Evolutionary conservation across 2,797 vertebrate species (phyloP).

Genomic region (Pelobates cultripes): DNA sequence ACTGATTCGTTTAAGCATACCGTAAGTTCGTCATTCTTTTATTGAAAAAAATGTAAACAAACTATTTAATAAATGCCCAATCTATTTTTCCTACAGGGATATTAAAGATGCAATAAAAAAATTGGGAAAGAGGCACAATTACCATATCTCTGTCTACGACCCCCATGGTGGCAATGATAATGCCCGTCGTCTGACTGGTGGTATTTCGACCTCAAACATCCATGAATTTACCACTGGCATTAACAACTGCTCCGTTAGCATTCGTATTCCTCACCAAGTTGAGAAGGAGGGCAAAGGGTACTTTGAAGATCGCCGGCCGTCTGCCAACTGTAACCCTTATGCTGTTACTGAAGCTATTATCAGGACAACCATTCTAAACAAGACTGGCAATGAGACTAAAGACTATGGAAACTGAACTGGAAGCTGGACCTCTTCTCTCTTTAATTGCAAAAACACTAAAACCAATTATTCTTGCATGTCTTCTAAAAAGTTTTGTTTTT

Average conservation of each 20-base stretch:
- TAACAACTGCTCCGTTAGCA: constrained; percentile 79
- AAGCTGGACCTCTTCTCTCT: constrained; percentile 21
- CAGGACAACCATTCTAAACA: constrained; percentile 74
- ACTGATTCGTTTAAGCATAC: too few relatives aligned
- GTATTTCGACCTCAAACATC: constrained; percentile 80
- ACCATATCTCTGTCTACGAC: constrained; percentile 83
- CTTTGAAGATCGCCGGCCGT: constrained; percentile 85
- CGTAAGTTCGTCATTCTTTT: too few relatives aligned
- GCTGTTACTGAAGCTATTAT: constrained; percentile 65
- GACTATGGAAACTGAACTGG: constrained; percentile 64
- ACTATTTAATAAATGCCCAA: too few relatives aligned
- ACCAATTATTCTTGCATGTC: too few relatives aligned
- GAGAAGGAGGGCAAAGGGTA: constrained; percentile 77
- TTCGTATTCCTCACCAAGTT: constrained; percentile 85
- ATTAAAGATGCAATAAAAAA: constrained; percentile 81
- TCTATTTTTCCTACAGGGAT: constrained; percentile 63
- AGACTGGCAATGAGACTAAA: constrained; percentile 61
- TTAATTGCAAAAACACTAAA: too few relatives aligned
- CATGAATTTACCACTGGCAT: constrained; percentile 77
- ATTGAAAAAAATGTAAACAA: too few relatives aligned
- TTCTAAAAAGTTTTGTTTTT: too few relatives aligned
- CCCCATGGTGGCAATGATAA: constrained; percentile 80
- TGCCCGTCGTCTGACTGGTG: constrained; percentile 79
- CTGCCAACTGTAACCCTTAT: constrained; percentile 81
- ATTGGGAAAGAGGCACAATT: constrained; percentile 72